Evolutionary conservation across 2,888 invertebrate species (phyloP).

Genomic region (Lepidocyrtoides sp.): DNA sequence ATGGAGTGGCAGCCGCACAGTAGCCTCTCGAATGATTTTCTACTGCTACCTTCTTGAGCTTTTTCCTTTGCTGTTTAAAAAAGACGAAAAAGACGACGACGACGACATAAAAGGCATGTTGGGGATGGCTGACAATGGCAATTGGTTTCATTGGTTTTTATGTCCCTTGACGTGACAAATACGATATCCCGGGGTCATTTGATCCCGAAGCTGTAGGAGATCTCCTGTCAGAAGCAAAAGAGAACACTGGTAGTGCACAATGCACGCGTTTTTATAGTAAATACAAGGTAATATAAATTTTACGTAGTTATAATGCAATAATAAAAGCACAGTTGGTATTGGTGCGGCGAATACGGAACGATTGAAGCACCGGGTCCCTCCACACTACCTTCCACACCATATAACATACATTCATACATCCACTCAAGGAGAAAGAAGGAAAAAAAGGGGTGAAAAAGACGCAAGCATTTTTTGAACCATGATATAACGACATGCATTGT

Average conservation of each 20-base stretch:
- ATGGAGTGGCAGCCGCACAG: slow-evolving; percentile 61
- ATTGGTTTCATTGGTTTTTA: slow-evolving; percentile 84
- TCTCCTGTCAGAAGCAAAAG: slow-evolving; percentile 84
- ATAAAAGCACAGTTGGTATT: slow-evolving; percentile 33
- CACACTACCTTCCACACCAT: background rate
- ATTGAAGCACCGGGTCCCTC: slow-evolving; percentile 25
- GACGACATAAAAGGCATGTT: slow-evolving; percentile 76
- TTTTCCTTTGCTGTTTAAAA: slow-evolving; percentile 53
- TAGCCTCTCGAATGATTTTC: slow-evolving; percentile 62
- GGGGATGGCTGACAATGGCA: slow-evolving; percentile 84
- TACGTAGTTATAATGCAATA: slow-evolving; percentile 52
- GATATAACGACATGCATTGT: slow-evolving; percentile 67
- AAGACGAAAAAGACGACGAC: slow-evolving; percentile 32
- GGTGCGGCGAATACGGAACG: slow-evolving; percentile 20
- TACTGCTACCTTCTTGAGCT: slow-evolving; percentile 64
- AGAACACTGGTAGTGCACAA: slow-evolving; percentile 57
- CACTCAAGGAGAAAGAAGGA: slow-evolving; percentile 38
- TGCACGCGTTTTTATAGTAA: slow-evolving; percentile 44
- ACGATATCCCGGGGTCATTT: slow-evolving; percentile 85
- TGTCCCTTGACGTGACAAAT: slow-evolving; percentile 85
- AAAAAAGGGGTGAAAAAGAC: slow-evolving; percentile 73
- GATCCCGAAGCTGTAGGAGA: slow-evolving; percentile 84
- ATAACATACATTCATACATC: slow-evolving; percentile 12
- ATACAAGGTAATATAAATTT: slow-evolving; percentile 2
- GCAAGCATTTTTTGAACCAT: slow-evolving; percentile 64